Conservation (phyloP, 2,888 invertebrate species). For the Pseudolycoriella hygida region DNA sequence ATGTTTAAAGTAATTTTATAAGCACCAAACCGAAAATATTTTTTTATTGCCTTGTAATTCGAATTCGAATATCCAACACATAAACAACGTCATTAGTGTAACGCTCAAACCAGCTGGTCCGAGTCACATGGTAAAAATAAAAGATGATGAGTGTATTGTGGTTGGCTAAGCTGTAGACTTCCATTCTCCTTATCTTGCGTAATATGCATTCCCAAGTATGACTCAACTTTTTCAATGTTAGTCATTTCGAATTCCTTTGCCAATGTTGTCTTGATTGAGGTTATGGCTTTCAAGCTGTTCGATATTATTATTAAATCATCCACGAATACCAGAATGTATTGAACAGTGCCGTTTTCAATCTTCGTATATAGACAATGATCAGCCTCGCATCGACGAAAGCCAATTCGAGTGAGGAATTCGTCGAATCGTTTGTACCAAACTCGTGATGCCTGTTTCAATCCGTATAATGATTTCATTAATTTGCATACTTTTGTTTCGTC, state of each 20-base stretch:
- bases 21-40: too few relatives aligned
- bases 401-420: conserved; percentile 7
- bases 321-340: too few relatives aligned
- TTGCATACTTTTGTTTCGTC: conserved; percentile 10
- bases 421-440: conserved; percentile 11
- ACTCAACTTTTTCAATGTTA: conserved; percentile 9
- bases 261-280: neutral
- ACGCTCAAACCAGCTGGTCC: too few relatives aligned
- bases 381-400: conserved; percentile 9
- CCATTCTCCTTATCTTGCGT: conserved; percentile 7
- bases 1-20: too few relatives aligned
- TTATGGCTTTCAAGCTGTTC: neutral
- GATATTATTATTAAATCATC: conserved; percentile 8
- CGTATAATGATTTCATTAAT: conserved; percentile 7
- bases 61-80: too few relatives aligned
- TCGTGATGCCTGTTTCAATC: too few relatives aligned
- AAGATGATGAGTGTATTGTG: too few relatives aligned
- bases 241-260: conserved; percentile 9
- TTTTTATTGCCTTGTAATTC: too few relatives aligned
- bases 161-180: conserved; percentile 9
- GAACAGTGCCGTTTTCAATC: neutral
- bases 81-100: too few relatives aligned
- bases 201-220: conserved; percentile 8
- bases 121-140: too few relatives aligned
- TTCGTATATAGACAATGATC: conserved; percentile 10